Evolutionary conservation across 2,888 invertebrate genomes (phyloP).

Genomic region (Amphipoea oculea): DNA sequence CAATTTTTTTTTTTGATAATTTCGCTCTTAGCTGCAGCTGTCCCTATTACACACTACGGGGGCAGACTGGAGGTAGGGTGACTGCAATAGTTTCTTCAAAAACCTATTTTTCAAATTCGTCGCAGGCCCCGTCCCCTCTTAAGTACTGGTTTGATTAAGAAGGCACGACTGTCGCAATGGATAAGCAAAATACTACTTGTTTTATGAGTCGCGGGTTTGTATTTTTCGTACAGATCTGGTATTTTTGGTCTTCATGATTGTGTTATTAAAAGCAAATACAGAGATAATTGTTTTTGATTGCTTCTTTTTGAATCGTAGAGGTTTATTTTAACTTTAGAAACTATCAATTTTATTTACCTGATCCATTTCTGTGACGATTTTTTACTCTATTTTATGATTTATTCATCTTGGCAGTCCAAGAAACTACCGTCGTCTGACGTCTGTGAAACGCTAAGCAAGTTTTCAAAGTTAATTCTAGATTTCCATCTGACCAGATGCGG

Average conservation of each 20-base stretch:
- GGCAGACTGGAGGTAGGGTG: no score
- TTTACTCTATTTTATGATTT: neutral
- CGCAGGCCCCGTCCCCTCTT: no score
- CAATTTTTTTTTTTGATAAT: no score
- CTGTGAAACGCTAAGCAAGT: neutral
- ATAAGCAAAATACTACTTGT: neutral
- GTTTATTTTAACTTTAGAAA: neutral
- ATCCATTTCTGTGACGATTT: neutral
- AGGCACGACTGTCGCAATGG: neutral
- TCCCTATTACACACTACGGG: no score
- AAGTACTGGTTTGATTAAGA: neutral
- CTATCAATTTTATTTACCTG: neutral
- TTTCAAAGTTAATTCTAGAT: conserved; percentile 12
- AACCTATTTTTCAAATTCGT: no score
- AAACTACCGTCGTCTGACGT: neutral
- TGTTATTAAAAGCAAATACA: neutral
- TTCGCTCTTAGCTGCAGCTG: no score
- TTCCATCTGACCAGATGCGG: conserved; percentile 21
- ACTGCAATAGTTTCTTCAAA: no score
- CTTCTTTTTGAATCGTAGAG: neutral
- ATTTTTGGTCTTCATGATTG: neutral
- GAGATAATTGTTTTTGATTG: neutral
- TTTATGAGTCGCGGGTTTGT: neutral
- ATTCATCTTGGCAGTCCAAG: neutral
- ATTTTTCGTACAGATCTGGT: neutral